Conservation (phyloP, 2,888 invertebrate genomes). For the Lasioglossum vierecki region DNA sequence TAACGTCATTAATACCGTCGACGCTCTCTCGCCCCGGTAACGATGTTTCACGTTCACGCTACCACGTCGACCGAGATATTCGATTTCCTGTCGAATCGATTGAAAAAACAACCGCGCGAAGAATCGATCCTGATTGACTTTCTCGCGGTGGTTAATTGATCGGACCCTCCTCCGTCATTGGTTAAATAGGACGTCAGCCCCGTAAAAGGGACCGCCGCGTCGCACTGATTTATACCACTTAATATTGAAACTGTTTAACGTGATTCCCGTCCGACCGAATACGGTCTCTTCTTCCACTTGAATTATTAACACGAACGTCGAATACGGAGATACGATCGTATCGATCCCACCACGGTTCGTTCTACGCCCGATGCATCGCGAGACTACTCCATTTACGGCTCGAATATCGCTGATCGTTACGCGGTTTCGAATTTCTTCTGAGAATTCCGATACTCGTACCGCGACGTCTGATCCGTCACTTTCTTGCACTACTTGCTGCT, state of each 20-base stretch:
- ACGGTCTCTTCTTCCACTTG: neutral
- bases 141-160: neutral
- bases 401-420: neutral
- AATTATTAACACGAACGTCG: neutral
- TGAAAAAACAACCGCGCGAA: neutral
- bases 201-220: neutral
- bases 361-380: neutral
- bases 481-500: neutral
- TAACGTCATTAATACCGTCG: neutral
- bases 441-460: too few relatives aligned
- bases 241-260: neutral
- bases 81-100: neutral
- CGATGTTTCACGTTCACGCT: neutral
- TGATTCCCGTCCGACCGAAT: neutral
- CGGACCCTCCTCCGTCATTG: neutral
- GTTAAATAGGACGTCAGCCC: neutral
- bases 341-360: neutral
- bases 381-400: neutral
- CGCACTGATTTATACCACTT: neutral
- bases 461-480: neutral
- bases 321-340: neutral
- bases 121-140: neutral
- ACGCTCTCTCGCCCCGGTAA: neutral
- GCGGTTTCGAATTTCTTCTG: too few relatives aligned
- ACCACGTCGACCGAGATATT: neutral